Evolutionary conservation across 2,797 vertebrate species (phyloP).

Genomic region (Brotula barbata): DNA sequence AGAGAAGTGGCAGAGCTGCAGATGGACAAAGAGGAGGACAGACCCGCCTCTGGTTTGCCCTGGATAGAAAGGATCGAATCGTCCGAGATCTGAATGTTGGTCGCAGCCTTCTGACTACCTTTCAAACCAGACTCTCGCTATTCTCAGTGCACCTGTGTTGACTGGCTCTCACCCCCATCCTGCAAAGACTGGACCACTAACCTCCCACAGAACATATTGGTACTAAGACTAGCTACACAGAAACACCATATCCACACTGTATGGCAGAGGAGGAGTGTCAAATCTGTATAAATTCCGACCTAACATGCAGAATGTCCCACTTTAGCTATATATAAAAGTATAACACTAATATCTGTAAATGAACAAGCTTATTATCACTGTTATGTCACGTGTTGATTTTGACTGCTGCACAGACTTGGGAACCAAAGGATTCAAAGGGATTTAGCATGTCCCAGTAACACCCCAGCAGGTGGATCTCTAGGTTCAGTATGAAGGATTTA

Average conservation of each 20-base stretch:
- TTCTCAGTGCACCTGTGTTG: conserved; percentile 7
- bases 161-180: conserved; percentile 23
- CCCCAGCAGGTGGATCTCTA: conserved; percentile 18
- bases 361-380: conserved; percentile 29
- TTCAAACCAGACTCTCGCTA: neutral
- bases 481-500: conserved; percentile 43
- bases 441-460: conserved; percentile 28
- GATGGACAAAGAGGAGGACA: conserved; percentile 55
- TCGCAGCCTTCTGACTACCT: no score
- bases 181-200: conserved; percentile 33
- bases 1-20: conserved; percentile 66
- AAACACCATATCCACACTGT: neutral
- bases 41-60: conserved; percentile 76
- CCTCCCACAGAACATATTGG: conserved; percentile 18
- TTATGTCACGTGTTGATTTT: conserved; percentile 18
- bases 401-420: conserved; percentile 26
- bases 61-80: conserved; percentile 96
- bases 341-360: conserved; percentile 35
- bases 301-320: conserved; percentile 12
- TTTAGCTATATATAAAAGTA: conserved; percentile 18
- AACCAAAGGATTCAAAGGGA: conserved; percentile 56
- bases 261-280: conserved; percentile 5
- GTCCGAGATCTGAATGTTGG: conserved; percentile 92
- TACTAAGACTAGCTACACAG: neutral
- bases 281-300: conserved; percentile 10